phyloP scores from a whole-genome alignment of 2,797 vertebrate species.

The Crax fasciolata region DNA sequence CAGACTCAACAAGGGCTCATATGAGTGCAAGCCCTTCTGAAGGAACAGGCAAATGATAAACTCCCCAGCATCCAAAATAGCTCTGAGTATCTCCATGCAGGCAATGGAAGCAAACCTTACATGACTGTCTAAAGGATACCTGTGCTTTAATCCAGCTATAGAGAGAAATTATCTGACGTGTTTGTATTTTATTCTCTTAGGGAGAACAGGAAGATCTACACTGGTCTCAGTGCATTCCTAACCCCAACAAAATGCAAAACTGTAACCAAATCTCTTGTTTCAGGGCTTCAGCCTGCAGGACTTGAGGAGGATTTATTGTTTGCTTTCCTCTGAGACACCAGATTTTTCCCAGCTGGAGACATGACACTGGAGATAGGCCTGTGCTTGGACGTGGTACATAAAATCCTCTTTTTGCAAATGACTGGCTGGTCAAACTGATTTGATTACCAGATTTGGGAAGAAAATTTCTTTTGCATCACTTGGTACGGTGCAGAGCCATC shows the following conservation, averaged over 20 bases:
- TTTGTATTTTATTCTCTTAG: neutral
- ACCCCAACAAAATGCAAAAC: neutral
- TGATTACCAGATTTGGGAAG: constrained; percentile 34
- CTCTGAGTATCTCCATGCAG: neutral
- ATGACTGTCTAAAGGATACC: neutral
- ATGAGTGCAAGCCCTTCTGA: neutral
- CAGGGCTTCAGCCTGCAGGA: constrained; percentile 43
- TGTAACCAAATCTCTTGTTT: constrained; percentile 54
- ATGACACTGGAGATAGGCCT: constrained; percentile 54
- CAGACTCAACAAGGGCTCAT: neutral
- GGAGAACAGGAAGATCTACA: neutral
- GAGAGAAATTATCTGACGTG: neutral
- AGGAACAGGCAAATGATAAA: neutral
- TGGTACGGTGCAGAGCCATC: neutral
- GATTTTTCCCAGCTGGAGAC: constrained; percentile 64
- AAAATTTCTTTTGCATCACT: neutral
- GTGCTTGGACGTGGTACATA: constrained; percentile 23
- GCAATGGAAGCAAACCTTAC: fast-evolving
- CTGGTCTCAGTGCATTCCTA: neutral
- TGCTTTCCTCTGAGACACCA: constrained; percentile 56
- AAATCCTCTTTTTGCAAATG: constrained; percentile 34
- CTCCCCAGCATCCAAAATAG: neutral
- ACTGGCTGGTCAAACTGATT: constrained; percentile 54
- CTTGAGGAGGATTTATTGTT: constrained; percentile 60
- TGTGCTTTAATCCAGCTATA: neutral